A percentile compares a stretch with the other conserved stretches of the same genome.
Conservation (phyloP, 2,888 invertebrate species). For the Copidosoma aretas region DNA sequence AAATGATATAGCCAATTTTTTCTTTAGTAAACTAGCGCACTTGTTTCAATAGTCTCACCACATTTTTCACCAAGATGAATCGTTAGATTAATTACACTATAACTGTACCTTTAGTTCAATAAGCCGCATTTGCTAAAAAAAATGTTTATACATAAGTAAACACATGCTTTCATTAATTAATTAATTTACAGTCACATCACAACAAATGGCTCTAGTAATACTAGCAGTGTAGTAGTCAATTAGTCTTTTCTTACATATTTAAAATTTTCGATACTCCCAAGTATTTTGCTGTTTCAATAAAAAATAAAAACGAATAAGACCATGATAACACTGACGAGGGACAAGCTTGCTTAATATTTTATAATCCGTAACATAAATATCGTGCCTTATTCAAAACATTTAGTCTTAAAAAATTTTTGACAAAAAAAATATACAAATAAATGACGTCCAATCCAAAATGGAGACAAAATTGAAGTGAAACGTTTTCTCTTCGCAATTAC, state of each 20-base stretch:
- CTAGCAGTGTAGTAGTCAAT: slow-evolving; percentile 15
- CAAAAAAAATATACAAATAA: slow-evolving; percentile 19
- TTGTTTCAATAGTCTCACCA: slow-evolving; percentile 16
- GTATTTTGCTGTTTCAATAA: not conserved
- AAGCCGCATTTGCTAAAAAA: slow-evolving; percentile 17
- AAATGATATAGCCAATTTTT: slow-evolving; percentile 2
- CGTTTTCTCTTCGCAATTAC: no score
- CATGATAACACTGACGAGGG: slow-evolving; percentile 28
- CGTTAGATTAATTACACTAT: slow-evolving; percentile 21
- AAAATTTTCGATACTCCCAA: slow-evolving; percentile 14
- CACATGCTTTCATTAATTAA: slow-evolving; percentile 19
- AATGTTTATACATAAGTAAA: slow-evolving; percentile 13
- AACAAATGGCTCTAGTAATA: slow-evolving; percentile 42
- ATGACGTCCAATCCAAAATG: no score
- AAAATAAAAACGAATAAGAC: slow-evolving; percentile 28
- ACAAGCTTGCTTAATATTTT: slow-evolving; percentile 43
- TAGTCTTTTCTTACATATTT: slow-evolving; percentile 33
- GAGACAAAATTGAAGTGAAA: no score
- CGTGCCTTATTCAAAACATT: slow-evolving; percentile 49
- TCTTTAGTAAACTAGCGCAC: slow-evolving; percentile 32
- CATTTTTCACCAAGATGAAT: slow-evolving; percentile 1
- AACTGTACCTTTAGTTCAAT: slow-evolving; percentile 28
- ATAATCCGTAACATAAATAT: slow-evolving; percentile 46
- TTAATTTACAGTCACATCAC: slow-evolving; percentile 28
- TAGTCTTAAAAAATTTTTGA: slow-evolving; percentile 38